Conservation (phyloP, 2,113 vertebrate genomes). For the Myodes glareolus region DNA sequence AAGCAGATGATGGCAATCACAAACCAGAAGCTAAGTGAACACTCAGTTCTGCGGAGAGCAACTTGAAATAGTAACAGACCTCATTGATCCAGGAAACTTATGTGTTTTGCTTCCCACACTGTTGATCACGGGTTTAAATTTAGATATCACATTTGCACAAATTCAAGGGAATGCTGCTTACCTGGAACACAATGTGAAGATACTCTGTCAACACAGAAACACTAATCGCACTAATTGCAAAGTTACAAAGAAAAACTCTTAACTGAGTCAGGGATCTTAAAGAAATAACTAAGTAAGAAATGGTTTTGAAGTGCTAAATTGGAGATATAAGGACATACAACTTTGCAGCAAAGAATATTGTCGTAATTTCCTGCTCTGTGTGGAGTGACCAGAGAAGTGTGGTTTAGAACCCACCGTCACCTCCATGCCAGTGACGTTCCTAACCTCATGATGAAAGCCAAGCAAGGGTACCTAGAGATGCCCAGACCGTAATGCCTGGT, state of each 20-base stretch:
- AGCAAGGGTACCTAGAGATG: background rate
- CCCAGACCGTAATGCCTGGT: accelerated
- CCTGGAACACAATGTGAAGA: background rate
- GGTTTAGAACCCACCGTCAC: background rate
- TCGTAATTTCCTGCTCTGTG: background rate
- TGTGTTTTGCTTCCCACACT: background rate
- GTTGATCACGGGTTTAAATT: background rate
- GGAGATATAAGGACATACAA: no score
- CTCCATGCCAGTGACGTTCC: background rate
- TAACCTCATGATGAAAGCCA: background rate
- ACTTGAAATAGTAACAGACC: background rate
- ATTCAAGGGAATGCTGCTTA: background rate
- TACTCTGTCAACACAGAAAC: background rate
- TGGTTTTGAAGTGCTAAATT: background rate
- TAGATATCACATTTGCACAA: background rate
- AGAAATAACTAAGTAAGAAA: background rate
- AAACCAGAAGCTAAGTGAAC: background rate
- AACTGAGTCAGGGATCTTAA: background rate
- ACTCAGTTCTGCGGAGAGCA: background rate
- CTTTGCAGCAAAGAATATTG: background rate
- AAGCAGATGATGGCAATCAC: background rate
- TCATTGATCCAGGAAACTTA: background rate
- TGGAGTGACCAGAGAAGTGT: background rate
- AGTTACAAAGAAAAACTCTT: background rate
- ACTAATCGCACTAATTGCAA: background rate